Evolutionary conservation across 2,888 invertebrate species (phyloP), one percentile per base, ranked within the genome.

Genomic region (Eupeodes luniger): DNA sequence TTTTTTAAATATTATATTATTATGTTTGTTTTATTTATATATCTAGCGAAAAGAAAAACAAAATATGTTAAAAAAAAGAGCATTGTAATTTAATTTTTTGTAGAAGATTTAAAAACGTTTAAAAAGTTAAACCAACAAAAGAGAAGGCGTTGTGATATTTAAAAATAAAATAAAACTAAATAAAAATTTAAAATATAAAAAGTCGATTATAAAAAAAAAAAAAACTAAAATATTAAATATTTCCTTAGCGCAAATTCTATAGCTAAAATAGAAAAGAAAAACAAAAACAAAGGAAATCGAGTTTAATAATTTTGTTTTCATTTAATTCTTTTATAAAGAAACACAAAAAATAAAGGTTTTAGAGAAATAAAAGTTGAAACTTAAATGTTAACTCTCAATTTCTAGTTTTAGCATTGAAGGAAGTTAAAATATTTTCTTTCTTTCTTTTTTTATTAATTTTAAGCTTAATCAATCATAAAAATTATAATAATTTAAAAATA

Each of bases 101-200:
- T 87, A 83, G 86, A 86, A 86, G 74, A 86, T 82, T 86, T 78
- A 82, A 83, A 27, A 66, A 49, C 47, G 27, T 80, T 40, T 40
- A 85, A 81, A 85, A 89, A 90, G 85, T 89, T 90, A 83, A 82
- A 81, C 83, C 82, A 89, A 86, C 83, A 89, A 85, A 91, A 90
- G 90, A 90, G 90, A 91, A 91, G 92, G 93, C 92, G 93, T 93
- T 93, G 93, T 93, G 93, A 93, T 93, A 93, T 93, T 93, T 93
- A 92, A 92, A 92, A 90, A 91, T 91, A 87, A 79, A 92, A 92
- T 91, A 91, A 91, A 90, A 90, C 91, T 89, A 86, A 90, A 84
- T 90, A 89, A 89, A 89, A 90, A 72, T 57, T 27, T 27, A 27
- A 27, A 27, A 27, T 27, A 27, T 27, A 27, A 81, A 91, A 90